These are phyloP conservation scores for Sinocyclocheilus maitianheensis DNA, from an alignment of 2,113 vertebrate species.

Conservation along the genomic window DNA sequence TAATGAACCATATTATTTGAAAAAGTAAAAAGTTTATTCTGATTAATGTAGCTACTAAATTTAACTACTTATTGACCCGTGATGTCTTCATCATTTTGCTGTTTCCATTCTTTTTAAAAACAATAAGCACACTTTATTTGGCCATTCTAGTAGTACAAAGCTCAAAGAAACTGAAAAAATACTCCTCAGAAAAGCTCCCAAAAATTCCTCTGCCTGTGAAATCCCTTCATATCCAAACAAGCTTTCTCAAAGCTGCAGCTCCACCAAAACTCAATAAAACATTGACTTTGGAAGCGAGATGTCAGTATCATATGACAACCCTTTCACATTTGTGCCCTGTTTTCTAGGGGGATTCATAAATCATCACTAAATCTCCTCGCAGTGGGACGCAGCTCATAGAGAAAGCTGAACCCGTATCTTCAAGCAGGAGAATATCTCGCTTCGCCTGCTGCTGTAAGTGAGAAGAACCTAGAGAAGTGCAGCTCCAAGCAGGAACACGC, in stretches of 20 bases:
- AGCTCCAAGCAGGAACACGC: slow-evolving; percentile 5
- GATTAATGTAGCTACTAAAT: neutral
- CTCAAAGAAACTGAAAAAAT: neutral
- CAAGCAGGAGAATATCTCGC: slow-evolving; percentile 19
- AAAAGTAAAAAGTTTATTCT: no score
- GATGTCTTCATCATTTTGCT: neutral
- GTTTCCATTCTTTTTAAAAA: neutral
- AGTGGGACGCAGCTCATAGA: slow-evolving; percentile 6
- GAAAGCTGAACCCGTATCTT: slow-evolving; percentile 43
- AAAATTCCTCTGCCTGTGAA: slow-evolving; percentile 17
- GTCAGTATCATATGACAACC: slow-evolving; percentile 28
- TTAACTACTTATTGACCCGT: neutral
- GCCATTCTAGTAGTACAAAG: neutral
- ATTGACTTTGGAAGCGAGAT: slow-evolving; percentile 35
- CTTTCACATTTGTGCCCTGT: slow-evolving; percentile 37
- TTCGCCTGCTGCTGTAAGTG: slow-evolving; percentile 23
- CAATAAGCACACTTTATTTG: neutral
- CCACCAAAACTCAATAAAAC: slow-evolving; percentile 29
- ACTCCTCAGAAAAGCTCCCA: neutral
- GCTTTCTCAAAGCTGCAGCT: slow-evolving; percentile 23
- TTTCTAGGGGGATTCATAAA: slow-evolving; percentile 46
- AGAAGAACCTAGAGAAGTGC: slow-evolving; percentile 34
- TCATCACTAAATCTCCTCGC: slow-evolving; percentile 45
- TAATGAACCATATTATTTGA: neutral
- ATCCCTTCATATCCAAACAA: slow-evolving; percentile 21